phyloP scores from a whole-genome alignment of 2,888 invertebrate species.

The Homarus gammarus region DNA sequence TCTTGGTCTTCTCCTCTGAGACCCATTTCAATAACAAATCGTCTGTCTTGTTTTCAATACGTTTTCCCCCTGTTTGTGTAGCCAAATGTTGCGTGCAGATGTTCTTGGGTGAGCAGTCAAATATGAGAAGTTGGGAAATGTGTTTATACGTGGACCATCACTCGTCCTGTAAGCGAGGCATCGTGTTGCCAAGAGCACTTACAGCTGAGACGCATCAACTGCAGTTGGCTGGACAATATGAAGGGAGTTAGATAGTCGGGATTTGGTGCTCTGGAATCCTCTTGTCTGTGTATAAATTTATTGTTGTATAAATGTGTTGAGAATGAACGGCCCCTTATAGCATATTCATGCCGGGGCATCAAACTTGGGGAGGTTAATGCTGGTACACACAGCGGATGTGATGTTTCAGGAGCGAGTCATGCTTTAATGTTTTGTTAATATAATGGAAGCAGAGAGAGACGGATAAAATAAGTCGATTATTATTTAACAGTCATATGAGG shows the following conservation, averaged over 20 bases:
- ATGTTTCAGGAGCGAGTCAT: background rate
- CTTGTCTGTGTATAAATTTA: constrained; percentile 1
- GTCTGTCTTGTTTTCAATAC: constrained; percentile 16
- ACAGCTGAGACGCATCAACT: background rate
- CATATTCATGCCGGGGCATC: background rate
- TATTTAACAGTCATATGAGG: too few relatives aligned
- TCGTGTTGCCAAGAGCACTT: background rate
- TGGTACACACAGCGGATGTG: background rate
- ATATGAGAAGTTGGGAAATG: background rate
- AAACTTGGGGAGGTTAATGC: background rate
- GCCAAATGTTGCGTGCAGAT: constrained; percentile 15
- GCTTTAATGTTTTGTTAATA: too few relatives aligned
- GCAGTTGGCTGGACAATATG: background rate
- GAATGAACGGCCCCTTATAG: background rate
- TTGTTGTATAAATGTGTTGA: constrained; percentile 9
- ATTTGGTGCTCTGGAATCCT: constrained; percentile 4
- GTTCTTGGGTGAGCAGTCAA: constrained; percentile 16
- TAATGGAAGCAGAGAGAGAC: too few relatives aligned
- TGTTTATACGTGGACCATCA: background rate
- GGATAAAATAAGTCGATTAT: too few relatives aligned
- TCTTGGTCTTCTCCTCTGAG: background rate
- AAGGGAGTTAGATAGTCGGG: background rate
- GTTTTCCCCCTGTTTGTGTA: constrained; percentile 20
- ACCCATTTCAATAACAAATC: constrained; percentile 36
- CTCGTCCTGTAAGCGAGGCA: background rate